Percentiles rank a stretch among this genome's conserved stretches.
Evolutionary conservation across 2,888 invertebrate species (phyloP).

Genomic region (Strigamia crassipes): DNA sequence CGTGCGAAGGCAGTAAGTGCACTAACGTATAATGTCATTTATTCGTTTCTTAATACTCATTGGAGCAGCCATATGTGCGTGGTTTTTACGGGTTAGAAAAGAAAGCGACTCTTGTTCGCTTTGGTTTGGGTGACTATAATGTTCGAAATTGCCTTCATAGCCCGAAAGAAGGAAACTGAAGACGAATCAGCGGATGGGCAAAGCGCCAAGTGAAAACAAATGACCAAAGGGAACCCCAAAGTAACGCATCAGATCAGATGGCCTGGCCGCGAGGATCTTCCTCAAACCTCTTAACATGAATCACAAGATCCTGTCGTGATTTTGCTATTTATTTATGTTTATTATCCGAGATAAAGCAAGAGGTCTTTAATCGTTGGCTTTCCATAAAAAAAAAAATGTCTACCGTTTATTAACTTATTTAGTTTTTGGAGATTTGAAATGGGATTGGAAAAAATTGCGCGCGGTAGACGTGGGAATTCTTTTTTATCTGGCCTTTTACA

Average conservation of each 20-base stretch:
- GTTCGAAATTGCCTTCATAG: constrained; percentile 33
- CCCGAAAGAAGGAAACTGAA: constrained; percentile 34
- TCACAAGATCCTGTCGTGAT: constrained; percentile 32
- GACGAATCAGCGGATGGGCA: constrained; percentile 14
- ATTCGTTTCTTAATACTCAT: background rate
- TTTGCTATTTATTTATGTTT: constrained; percentile 9
- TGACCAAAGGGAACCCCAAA: constrained; percentile 31
- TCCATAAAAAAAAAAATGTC: too few relatives aligned
- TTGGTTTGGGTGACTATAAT: constrained; percentile 26
- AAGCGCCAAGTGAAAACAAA: constrained; percentile 23
- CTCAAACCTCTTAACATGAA: constrained; percentile 31
- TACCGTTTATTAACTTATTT: too few relatives aligned
- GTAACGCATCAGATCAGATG: constrained; percentile 37
- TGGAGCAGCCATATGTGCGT: background rate
- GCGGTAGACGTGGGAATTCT: background rate
- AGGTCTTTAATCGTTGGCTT: background rate
- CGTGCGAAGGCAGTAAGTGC: too few relatives aligned
- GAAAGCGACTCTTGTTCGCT: constrained; percentile 6
- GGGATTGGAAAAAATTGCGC: background rate
- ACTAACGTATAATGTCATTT: background rate
- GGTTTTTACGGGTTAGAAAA: background rate
- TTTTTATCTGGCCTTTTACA: background rate
- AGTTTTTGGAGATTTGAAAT: background rate
- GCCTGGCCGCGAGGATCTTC: constrained; percentile 32
- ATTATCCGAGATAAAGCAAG: background rate